Evolutionary conservation across 2,113 vertebrate species (phyloP), one percentile per base, ranked within the genome.

Genomic region (Corydoras maculifer): DNA sequence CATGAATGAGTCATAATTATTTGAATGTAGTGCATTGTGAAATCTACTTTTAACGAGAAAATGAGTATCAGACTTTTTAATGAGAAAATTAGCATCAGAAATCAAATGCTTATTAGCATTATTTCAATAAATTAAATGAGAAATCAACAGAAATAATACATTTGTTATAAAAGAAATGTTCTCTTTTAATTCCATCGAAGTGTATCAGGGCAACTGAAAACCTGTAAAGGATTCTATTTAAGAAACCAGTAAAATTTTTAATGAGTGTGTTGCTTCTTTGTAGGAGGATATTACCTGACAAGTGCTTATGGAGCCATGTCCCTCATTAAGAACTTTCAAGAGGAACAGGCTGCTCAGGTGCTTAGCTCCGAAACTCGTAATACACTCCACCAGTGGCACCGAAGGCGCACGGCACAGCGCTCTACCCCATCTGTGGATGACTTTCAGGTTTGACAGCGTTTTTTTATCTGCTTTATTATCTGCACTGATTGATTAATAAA

Each of bases 261-360:
- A 15, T 55, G 35, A 43, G 35, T 43, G 35, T 35, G 9, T 48
- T 3, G 35, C 13, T 62, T 71, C 8, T 13, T 51, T 69, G 5
- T 68, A 99, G 97, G 94, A 31, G 97, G 97, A 8, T 99, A 97
- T 79, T 99, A 99, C 81, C 82, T 98, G 90, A 99, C 96, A 11
- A 98, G 96, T 0, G 92, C 94, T 5, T 98, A 98, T 0, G 95
- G 96, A 75, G 95, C 97, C 30, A 93, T 99, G 81, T 93, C 94
- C 3, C 87, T 97, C 70, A 94, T 99, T 79, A 98, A 93, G 86
- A 98, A 98, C 84, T 98, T 97, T 79, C 95, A 97, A 84, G 96
- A 98, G 75, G 96, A 98, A 14, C 95, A 98, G 81, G 95, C 95
- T 0, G 94, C 95, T 0, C 84, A 91, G 0, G 86, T 95, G 61